Conservation (phyloP, 1,140 invertebrate genomes). For the Trichoplusia ni region DNA sequence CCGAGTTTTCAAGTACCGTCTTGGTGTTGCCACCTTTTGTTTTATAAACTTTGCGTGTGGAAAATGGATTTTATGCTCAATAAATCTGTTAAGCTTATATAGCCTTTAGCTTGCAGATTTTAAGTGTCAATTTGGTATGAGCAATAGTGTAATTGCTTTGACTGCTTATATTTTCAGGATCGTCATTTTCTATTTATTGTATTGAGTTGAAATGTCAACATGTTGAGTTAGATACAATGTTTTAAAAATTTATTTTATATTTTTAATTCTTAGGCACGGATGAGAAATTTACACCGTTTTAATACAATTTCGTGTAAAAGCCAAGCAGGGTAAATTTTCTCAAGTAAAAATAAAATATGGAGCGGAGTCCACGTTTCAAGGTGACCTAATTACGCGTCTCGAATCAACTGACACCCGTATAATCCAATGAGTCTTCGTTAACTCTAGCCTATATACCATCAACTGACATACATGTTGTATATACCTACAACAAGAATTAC, state of each 20-base stretch:
- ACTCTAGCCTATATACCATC: conserved; percentile 18
- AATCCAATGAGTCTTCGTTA: conserved; percentile 36
- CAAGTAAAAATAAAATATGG: conserved; percentile 26
- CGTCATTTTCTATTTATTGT: not conserved
- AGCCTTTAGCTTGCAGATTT: not conserved
- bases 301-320: conserved; percentile 10
- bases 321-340: conserved; percentile 12
- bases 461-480: not conserved
- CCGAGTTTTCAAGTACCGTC: conserved; percentile 20
- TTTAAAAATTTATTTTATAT: not conserved
- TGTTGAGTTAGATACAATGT: too few relatives aligned
- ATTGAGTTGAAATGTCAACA: not conserved
- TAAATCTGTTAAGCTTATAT: conserved; percentile 5
- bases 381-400: conserved; percentile 37
- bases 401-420: conserved; percentile 32
- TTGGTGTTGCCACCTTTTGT: conserved; percentile 22
- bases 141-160: not conserved
- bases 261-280: too few relatives aligned
- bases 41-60: conserved; percentile 30
- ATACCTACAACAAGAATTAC: conserved; percentile 1
- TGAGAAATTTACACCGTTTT: too few relatives aligned
- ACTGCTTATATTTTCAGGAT: not conserved
- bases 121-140: conserved; percentile 10
- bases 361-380: conserved; percentile 22
- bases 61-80: conserved; percentile 11